phyloP scores from a whole-genome alignment of 2,888 invertebrate species.

The Amphipoea lucens region DNA sequence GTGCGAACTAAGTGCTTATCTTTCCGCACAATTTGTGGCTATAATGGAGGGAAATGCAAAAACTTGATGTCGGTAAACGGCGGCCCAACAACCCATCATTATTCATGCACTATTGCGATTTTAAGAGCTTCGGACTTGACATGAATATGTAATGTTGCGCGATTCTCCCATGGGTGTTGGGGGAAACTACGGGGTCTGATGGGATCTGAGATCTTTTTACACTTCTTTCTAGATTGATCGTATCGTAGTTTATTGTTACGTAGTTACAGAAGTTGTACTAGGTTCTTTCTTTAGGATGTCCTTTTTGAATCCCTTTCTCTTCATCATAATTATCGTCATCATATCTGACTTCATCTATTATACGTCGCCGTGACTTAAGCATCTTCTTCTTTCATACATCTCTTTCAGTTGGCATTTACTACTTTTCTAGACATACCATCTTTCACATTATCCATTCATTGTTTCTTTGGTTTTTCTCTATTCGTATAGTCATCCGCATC shows the following conservation, averaged over 20 bases:
- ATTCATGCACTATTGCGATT: slow-evolving; percentile 60
- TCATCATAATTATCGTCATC: not conserved
- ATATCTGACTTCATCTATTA: not conserved
- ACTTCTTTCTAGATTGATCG: slow-evolving; percentile 6
- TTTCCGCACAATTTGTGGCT: slow-evolving; percentile 61
- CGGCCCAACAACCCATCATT: slow-evolving; percentile 51
- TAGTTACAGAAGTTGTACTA: not conserved
- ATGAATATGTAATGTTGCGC: slow-evolving; percentile 42
- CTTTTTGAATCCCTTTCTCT: not conserved
- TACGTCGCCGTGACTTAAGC: not conserved
- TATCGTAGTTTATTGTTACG: not conserved
- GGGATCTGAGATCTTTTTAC: slow-evolving; percentile 2
- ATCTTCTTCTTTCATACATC: not conserved
- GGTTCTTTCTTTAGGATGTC: not conserved
- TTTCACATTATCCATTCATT: not conserved
- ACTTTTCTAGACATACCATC: not conserved
- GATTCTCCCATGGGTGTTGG: slow-evolving; percentile 52
- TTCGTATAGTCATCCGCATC: not conserved
- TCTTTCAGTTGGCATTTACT: not conserved
- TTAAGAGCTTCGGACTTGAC: slow-evolving; percentile 57
- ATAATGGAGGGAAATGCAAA: slow-evolving; percentile 60
- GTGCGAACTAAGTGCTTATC: slow-evolving; percentile 61
- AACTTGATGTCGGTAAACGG: slow-evolving; percentile 57
- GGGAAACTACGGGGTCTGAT: not conserved
- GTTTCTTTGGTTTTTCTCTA: not conserved